Evolutionary conservation across 2,113 vertebrate species (phyloP).

Genomic region (Pelusios castaneus): DNA sequence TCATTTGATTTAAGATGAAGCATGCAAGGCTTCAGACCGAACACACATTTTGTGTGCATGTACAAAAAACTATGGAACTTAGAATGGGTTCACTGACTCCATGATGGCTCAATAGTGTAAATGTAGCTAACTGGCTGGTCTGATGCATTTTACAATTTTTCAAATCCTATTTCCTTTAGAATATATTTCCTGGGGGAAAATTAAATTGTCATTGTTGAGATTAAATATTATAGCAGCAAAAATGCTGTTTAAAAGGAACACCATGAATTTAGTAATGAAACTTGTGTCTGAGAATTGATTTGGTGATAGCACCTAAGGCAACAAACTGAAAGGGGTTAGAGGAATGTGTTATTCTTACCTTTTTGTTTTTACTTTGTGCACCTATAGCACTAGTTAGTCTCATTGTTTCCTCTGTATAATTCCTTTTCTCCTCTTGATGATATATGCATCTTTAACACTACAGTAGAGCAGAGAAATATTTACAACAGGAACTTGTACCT

Average conservation of each 20-base stretch:
- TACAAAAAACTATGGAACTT: not conserved
- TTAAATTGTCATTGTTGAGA: not conserved
- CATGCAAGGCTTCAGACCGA: not conserved
- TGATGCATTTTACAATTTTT: not conserved
- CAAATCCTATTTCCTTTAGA: not conserved
- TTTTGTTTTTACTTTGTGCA: not conserved
- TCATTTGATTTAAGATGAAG: not conserved
- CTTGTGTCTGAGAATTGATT: not conserved
- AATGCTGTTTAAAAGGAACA: not conserved
- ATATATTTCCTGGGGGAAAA: not conserved
- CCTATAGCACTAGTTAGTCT: not conserved
- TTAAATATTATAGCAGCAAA: not conserved
- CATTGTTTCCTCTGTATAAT: not conserved
- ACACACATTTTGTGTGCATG: not conserved
- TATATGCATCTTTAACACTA: not conserved
- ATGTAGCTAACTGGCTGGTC: not conserved
- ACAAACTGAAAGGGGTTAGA: not conserved
- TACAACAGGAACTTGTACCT: not conserved
- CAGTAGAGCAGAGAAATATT: not conserved
- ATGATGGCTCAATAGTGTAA: not conserved
- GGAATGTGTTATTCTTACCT: not conserved
- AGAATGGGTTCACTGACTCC: not conserved
- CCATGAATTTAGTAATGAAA: not conserved
- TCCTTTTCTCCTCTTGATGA: not conserved
- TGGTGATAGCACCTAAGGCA: not conserved